A percentile compares a stretch with the other conserved stretches of the same genome.
These are phyloP conservation scores for Castor canadensis DNA, from an alignment of 2,113 vertebrate species.

Conservation along the genomic window DNA sequence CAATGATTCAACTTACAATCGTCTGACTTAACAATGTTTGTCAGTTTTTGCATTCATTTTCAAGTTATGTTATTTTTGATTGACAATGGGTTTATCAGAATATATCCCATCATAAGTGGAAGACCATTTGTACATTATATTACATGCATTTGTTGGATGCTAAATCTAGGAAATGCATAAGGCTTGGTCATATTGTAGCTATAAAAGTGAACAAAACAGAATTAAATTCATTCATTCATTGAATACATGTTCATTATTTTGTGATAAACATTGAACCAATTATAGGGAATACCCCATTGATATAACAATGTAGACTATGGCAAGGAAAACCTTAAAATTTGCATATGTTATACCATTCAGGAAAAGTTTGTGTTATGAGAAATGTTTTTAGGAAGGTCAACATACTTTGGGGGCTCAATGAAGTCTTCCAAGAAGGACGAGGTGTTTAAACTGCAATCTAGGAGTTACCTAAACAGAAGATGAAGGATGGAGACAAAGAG, in stretches of 20 bases:
- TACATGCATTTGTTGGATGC: background rate
- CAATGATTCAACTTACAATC: background rate
- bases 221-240: background rate
- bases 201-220: conserved; percentile 2
- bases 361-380: background rate
- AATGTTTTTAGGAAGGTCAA: background rate
- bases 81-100: background rate
- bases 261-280: background rate
- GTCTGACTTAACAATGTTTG: background rate
- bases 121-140: background rate
- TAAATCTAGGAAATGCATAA: background rate
- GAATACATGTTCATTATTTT: conserved; percentile 2
- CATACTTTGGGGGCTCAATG: background rate
- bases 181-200: background rate
- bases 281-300: background rate
- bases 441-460: background rate
- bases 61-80: background rate
- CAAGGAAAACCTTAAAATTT: conserved; percentile 36
- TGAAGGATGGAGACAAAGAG: background rate
- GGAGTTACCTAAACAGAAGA: background rate
- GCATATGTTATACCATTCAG: background rate
- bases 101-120: background rate
- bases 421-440: background rate
- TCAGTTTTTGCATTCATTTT: background rate
- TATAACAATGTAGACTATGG: background rate